Conservation (phyloP, 2,797 vertebrate genomes). For the Bradypodion pumilum region DNA sequence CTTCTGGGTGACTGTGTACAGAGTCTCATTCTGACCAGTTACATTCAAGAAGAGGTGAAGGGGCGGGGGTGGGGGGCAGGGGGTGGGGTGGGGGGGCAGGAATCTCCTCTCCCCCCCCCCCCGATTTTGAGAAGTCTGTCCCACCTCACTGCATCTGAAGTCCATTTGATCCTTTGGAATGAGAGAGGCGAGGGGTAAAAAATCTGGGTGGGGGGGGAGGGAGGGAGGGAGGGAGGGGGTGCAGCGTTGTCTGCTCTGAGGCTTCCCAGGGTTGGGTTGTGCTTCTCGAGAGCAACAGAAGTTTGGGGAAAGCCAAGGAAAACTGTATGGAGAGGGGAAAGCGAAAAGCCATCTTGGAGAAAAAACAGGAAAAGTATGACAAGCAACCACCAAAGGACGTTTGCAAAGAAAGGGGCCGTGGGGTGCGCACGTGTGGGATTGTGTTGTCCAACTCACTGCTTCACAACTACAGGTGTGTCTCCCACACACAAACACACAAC, state of each 20-base stretch:
- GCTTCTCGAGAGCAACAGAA: slow-evolving; percentile 41
- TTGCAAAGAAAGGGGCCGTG: not conserved
- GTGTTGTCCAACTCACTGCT: slow-evolving; percentile 57
- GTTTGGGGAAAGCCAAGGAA: slow-evolving; percentile 42
- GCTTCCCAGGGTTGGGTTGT: slow-evolving; percentile 48
- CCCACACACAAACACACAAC: slow-evolving; percentile 5
- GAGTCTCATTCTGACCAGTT: slow-evolving; percentile 68
- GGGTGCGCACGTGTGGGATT: no score
- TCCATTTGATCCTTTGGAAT: slow-evolving; percentile 39
- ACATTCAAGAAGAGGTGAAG: slow-evolving; percentile 74
- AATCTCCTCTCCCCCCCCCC: no score
- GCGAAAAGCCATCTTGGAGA: slow-evolving; percentile 12
- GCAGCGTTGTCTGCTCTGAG: slow-evolving; percentile 36
- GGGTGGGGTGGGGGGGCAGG: not conserved
- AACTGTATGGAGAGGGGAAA: slow-evolving; percentile 46
- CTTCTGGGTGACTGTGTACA: slow-evolving; percentile 55
- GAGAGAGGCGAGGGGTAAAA: slow-evolving; percentile 46
- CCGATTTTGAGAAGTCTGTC: not conserved
- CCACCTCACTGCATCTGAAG: slow-evolving; percentile 37
- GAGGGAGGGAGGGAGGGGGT: no score
- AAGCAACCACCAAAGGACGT: not conserved
- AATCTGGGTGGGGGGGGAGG: no score
- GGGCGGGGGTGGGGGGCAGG: fast-evolving
- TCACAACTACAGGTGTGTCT: no score
- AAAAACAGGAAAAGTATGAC: no score